Evolutionary conservation across 2,797 vertebrate genomes (phyloP), one percentile per base, ranked within the genome.

Genomic region (Chrosomus eos): DNA sequence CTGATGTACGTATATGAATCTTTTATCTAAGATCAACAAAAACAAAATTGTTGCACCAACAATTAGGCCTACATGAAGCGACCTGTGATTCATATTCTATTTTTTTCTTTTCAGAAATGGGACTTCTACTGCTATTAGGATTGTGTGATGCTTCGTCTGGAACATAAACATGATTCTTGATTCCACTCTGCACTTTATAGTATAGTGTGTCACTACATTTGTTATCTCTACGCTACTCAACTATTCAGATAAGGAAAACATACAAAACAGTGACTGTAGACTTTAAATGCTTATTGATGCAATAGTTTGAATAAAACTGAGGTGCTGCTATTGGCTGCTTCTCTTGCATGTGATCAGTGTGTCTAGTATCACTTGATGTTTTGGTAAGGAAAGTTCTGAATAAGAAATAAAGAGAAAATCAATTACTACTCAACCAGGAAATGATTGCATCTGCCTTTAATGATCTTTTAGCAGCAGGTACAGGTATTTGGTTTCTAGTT

Each of bases 41-140:
- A 81, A 81, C 13, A n/a, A 31, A 28, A 9, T 18, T 26, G 31
- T 26, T 3, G 13, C 45, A 70, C n/a, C 16, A 53, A 70, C 16
- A 71, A 58, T 14, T n/a, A n/a, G n/a, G n/a, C n/a, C n/a, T 70
- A 40, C 38, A 33, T 40, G 19, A 38, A n/a, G 21, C 3, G n/a
- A 4, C 11, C 1, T 66, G 64, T 51, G n/a, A 43, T 90, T 58
- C 9, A 64, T 88, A 16, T 82, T 4, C 1, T 38, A n/a, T n/a
- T 51, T 36, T 3, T 45, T 5, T 77, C 23, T 23, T 72, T 95
- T 43, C 92, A 97, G 97, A 94, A 95, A 91, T 98, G 97, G 97
- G 97, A 98, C 91, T 98, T 98, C 91, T 96, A 96, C 93, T 98
- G 97, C 90, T 84, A 94, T 89, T 97, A 93, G 97, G n/a, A 43